Conservation (phyloP, 2,888 invertebrate species). For the Pterobdella sp. region DNA sequence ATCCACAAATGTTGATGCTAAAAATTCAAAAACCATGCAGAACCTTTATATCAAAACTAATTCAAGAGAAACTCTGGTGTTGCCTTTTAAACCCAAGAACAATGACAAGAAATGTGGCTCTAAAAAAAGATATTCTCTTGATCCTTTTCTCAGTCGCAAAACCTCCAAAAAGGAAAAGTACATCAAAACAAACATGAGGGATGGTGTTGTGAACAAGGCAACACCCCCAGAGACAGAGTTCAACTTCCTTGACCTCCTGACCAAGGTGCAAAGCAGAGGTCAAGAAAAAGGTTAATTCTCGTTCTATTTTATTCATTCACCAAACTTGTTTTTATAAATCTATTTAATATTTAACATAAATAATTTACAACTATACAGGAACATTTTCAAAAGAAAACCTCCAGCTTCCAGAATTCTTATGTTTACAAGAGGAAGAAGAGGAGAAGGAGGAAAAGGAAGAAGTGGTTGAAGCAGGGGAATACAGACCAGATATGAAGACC, state of each 20-base stretch:
- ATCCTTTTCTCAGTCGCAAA: background rate
- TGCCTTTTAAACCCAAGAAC: too few species aligned
- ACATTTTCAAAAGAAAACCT: background rate
- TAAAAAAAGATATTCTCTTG: background rate
- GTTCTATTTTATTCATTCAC: too few species aligned
- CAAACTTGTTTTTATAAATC: too few species aligned
- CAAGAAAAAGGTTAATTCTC: too few species aligned
- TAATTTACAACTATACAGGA: too few species aligned
- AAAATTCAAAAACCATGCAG: too few species aligned
- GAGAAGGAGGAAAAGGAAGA: background rate
- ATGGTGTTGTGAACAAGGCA: background rate
- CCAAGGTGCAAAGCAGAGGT: background rate
- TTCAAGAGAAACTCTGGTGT: too few species aligned
- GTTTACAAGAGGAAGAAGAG: background rate
- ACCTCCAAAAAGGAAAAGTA: background rate
- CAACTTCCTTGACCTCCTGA: background rate
- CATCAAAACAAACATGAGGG: background rate
- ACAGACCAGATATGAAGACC: background rate
- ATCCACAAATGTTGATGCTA: too few species aligned
- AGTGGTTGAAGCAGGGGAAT: background rate
- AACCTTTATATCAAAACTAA: too few species aligned
- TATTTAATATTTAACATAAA: too few species aligned
- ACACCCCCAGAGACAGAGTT: too few species aligned
- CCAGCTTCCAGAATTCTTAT: background rate
- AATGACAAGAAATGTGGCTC: too few species aligned